phyloP scores from a whole-genome alignment of 2,888 invertebrate genomes.

The Chrysodeixis includens region DNA sequence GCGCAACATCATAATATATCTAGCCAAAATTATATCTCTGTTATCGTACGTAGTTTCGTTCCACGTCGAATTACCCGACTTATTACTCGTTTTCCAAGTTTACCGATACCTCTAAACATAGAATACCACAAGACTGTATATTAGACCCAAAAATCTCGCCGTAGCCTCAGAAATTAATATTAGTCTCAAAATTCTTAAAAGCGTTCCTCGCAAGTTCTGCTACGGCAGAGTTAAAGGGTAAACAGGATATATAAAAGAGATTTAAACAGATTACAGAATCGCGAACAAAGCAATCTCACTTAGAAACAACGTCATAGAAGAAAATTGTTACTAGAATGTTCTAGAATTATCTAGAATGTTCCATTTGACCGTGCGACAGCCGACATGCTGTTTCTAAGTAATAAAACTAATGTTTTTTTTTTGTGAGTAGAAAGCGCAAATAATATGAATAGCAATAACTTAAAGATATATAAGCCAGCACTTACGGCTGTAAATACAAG shows the following conservation, averaged over 20 bases:
- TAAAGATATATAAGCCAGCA: conserved; percentile 35
- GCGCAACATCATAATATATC: too few species aligned
- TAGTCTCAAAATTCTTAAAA: too few species aligned
- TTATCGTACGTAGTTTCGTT: too few species aligned
- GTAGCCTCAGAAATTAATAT: background rate
- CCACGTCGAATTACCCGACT: too few species aligned
- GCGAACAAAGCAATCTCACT: conserved; percentile 29
- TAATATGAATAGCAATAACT: conserved; percentile 33
- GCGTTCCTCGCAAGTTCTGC: too few species aligned
- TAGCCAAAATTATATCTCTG: too few species aligned
- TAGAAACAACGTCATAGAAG: conserved; percentile 40
- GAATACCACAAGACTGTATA: background rate
- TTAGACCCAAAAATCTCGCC: background rate
- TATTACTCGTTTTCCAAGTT: conserved; percentile 15
- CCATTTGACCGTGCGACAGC: conserved; percentile 38
- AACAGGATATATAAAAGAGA: conserved; percentile 15
- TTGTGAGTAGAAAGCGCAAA: conserved; percentile 53
- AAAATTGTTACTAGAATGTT: conserved; percentile 2
- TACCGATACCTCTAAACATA: conserved; percentile 40
- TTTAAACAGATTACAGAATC: conserved; percentile 10
- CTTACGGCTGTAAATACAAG: conserved; percentile 21
- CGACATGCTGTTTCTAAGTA: conserved; percentile 55
- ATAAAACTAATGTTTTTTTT: conserved; percentile 46
- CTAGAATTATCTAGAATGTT: background rate
- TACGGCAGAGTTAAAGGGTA: background rate